A percentile compares a stretch with the other conserved stretches of the same genome.
Evolutionary conservation across 2,888 invertebrate genomes (phyloP).

Genomic region (Imbricaverruca yamaguchii): DNA sequence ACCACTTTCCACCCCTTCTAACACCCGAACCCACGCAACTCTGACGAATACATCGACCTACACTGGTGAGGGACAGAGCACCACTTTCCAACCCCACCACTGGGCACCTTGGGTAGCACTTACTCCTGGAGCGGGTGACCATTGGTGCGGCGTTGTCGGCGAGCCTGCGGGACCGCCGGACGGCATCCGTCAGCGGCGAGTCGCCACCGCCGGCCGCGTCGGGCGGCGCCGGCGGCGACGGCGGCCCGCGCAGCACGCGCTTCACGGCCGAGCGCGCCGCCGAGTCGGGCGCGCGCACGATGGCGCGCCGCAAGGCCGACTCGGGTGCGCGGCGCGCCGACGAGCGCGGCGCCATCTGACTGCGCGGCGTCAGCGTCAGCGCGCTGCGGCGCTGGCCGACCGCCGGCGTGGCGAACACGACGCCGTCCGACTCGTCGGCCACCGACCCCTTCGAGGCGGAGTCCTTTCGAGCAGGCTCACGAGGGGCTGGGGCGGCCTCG

Average conservation of each 20-base stretch:
- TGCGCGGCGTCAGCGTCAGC: neutral
- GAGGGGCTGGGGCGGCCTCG: too few relatives aligned
- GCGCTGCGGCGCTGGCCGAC: too few relatives aligned
- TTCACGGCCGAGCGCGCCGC: neutral
- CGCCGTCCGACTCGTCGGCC: too few relatives aligned
- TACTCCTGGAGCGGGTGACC: neutral
- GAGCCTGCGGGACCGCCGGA: neutral
- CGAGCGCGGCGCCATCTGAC: neutral
- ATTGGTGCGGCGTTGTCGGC: neutral
- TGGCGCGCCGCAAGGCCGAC: slow-evolving; percentile 1
- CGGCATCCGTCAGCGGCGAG: neutral
- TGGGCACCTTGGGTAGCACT: neutral
- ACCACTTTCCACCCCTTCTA: neutral
- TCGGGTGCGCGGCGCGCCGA: neutral
- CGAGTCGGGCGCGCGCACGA: neutral
- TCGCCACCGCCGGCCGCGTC: neutral
- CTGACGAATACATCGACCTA: neutral
- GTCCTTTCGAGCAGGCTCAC: too few relatives aligned
- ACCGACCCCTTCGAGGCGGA: too few relatives aligned
- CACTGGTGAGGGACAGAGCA: too few relatives aligned
- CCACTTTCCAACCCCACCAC: neutral
- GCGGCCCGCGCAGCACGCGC: neutral
- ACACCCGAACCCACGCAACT: neutral
- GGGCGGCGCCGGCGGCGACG: neutral
- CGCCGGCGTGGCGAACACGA: too few relatives aligned